Conservation (phyloP, 1,140 invertebrate genomes). For the Rhagoletis zephyria region DNA sequence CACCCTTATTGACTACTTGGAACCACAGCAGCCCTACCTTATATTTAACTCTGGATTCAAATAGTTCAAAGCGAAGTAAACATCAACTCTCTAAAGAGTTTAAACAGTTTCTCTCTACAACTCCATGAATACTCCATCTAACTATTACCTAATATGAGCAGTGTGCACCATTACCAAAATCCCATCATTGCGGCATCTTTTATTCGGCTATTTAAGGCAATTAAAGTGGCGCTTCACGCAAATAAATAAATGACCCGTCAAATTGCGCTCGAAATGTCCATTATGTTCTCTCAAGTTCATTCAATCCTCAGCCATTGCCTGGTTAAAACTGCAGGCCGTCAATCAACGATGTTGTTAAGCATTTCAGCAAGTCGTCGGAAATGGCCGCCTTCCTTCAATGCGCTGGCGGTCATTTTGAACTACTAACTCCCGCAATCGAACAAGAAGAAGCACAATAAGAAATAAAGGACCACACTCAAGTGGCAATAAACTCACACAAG, state of each 20-base stretch:
- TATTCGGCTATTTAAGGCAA: conserved; percentile 46
- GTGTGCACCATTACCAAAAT: background rate
- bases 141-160: background rate
- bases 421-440: background rate
- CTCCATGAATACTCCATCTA: background rate
- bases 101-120: conserved; percentile 5
- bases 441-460: background rate
- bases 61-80: background rate
- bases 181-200: background rate
- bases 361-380: conserved; percentile 27
- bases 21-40: too few relatives aligned
- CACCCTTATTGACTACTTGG: too few relatives aligned
- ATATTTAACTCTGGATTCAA: too few relatives aligned
- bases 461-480: conserved; percentile 39
- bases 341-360: conserved; percentile 36
- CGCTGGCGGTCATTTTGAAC: conserved; percentile 22
- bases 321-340: background rate
- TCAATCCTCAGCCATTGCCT: background rate
- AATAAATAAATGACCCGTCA: conserved; percentile 28
- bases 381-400: conserved; percentile 6
- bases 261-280: conserved; percentile 6
- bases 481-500: conserved; percentile 18
- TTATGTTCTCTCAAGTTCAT: background rate
- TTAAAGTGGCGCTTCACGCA: conserved; percentile 51
- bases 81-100: background rate